Evolutionary conservation across 2,888 invertebrate genomes (phyloP), one percentile per base, ranked within the genome.

Genomic region (Cerceris rybyensis): DNA sequence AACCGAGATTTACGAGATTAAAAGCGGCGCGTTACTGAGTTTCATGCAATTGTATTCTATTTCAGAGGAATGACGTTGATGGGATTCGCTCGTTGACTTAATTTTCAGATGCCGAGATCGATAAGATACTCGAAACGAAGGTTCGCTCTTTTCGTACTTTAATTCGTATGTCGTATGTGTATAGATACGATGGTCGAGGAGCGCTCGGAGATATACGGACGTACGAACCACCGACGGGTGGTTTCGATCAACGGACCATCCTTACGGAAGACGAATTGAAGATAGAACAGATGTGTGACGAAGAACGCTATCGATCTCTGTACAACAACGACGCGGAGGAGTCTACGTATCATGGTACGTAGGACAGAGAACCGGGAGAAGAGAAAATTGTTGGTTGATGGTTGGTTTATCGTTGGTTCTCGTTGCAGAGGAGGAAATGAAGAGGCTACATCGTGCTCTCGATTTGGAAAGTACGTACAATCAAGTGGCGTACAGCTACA

Each of bases 181-280:
- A 74, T 90, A 98, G 98, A 94, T 99, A 98, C 93, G 99, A 99
- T 94, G 98, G 97, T 80, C 95, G 99, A 85, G 98, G 98, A 74
- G 96, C 98, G 71, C 94, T 99, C 86, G 96, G 96, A 88, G 98
- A 99, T 93, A 94, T 98, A 89, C 93, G 94, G 66, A 93, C 94
- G 43, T 96, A 96, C 91, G 98, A 98, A 93, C 96, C 96, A 46
- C 96, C 96, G 66, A 94, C 96, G 7, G 96, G 96, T 87, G 96
- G 96, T 86, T 95, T 94, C 86, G 94, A 94, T 90, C 93, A 94
- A 90, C 93, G 94, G 60, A 94, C 95, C 78, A 95, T 95, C 88
- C 93, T 96, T 68, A 95, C 95, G 59, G 95, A 95, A 85, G 95
- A 95, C 60, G 97, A 98, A 92, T 94, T 94, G 84, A 95, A 96